Base-by-base conservation (phyloP, 2,797 vertebrate species). In the Phoxinus dragarum region DNA sequence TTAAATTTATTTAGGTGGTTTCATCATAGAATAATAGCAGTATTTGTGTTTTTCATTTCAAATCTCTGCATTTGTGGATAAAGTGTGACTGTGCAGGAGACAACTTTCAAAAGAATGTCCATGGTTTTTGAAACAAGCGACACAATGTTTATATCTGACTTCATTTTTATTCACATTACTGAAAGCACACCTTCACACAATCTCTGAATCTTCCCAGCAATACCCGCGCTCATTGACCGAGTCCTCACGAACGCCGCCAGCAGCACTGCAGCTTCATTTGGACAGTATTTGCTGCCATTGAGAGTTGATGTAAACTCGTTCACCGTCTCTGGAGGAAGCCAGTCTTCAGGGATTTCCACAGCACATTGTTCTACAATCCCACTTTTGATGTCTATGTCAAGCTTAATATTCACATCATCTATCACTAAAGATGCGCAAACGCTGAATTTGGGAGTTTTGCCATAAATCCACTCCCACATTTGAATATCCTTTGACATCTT, bases 391-490 rank as follows among this genome's bases (percentile, higher is more conserved):
- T 95, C 94, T 89, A 98, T 73, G 11, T 90, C 90, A 42, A 98
- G 89, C 71, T 2, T 91, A 0, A 90, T 47, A 42, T 85, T 68
- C 16, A 14, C 56, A 11, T 81, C 79, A 40, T 91, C 83, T 56
- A 98, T 87, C 4, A 90, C 90, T 87, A 98, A 94, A 40, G 72
- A 84, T 0, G 95, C 96, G 34, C 89, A 91, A 69, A 99, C 0
- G 0, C 92, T 96, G 90, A 99, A 99, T 79, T 96, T 97, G 0
- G 98, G 98, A 1, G 98, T 99, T 93, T 92, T 97, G n/a, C 97
- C 97, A n/a, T 97, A 99, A 1, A 96, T 91, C 98, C 98, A 99
- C 2, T 98, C 95, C 98, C 98, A 99, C 27, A 91, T 89, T 40
- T 93, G 94, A 10, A 99, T 94, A 80, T 97, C 96, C 5, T 88